A percentile compares a stretch with the other conserved stretches of the same genome.
These are phyloP conservation scores for Drosophila saltans DNA, from an alignment of 1,140 invertebrate genomes.

Conservation along the genomic window DNA sequence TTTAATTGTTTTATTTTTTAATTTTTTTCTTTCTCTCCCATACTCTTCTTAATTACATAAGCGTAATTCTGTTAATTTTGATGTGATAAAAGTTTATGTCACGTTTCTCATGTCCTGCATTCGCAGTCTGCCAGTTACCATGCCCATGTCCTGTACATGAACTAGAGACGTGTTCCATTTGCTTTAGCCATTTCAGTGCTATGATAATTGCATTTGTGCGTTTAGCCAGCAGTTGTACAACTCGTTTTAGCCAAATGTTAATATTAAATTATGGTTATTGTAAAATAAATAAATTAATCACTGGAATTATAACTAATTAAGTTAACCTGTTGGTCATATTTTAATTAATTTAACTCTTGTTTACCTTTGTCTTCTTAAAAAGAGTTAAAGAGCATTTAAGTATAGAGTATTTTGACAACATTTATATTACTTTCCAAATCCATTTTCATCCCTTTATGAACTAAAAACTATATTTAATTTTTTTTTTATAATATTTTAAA, in stretches of 20 bases:
- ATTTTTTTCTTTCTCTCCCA: neutral
- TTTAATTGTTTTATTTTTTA: neutral
- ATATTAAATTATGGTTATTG: slow-evolving; percentile 6
- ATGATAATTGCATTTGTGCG: slow-evolving; percentile 3
- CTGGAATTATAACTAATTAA: neutral
- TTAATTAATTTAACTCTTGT: neutral
- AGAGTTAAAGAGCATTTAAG: no score
- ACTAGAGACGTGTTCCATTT: slow-evolving; percentile 4
- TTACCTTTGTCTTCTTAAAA: no score
- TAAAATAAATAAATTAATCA: neutral
- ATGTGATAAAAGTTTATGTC: slow-evolving; percentile 26
- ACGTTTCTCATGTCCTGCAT: slow-evolving; percentile 14
- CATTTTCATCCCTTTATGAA: no score
- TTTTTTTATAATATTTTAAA: no score
- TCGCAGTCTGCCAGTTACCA: neutral
- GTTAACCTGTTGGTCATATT: slow-evolving; percentile 1
- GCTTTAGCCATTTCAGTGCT: neutral
- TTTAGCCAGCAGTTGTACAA: neutral
- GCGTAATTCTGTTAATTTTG: slow-evolving; percentile 29
- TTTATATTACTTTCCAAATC: no score
- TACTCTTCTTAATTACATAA: slow-evolving; percentile 22
- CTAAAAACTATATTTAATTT: no score
- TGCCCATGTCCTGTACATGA: neutral
- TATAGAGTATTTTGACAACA: no score
- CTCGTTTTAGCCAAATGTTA: neutral